phyloP scores from a whole-genome alignment of 2,797 vertebrate genomes.

The Acanthis flammea region DNA sequence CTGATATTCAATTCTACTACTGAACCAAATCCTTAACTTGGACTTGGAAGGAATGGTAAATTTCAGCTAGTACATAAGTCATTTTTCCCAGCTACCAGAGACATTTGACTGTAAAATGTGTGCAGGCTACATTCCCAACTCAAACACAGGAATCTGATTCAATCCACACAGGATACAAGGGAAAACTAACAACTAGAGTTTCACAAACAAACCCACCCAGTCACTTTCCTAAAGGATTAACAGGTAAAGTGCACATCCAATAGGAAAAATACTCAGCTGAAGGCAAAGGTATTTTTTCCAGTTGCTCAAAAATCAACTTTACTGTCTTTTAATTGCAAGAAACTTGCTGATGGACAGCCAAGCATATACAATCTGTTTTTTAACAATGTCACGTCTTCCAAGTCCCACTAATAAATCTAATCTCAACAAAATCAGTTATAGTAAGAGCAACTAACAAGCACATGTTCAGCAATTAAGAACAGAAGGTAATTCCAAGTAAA shows the following conservation, averaged over 20 bases:
- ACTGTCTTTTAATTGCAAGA: not conserved
- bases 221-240: not conserved
- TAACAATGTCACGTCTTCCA: not conserved
- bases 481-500: conserved; percentile 67
- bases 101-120: not conserved
- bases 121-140: not conserved
- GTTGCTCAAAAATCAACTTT: not conserved
- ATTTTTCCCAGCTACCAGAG: not conserved
- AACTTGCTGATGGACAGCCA: not conserved
- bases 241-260: accelerated
- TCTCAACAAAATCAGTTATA: not conserved
- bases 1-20: not conserved
- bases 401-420: not conserved
- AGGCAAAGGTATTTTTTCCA: not conserved
- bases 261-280: not conserved
- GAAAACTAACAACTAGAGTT: not conserved
- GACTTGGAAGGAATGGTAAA: not conserved
- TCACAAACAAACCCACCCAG: not conserved
- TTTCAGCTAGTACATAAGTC: not conserved
- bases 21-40: not conserved
- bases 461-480: not conserved
- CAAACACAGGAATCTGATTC: not conserved
- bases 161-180: not conserved
- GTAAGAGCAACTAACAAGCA: not conserved
- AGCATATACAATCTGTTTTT: not conserved